Conservation (phyloP, 2,888 invertebrate genomes). For the Nomada lathburiana region DNA sequence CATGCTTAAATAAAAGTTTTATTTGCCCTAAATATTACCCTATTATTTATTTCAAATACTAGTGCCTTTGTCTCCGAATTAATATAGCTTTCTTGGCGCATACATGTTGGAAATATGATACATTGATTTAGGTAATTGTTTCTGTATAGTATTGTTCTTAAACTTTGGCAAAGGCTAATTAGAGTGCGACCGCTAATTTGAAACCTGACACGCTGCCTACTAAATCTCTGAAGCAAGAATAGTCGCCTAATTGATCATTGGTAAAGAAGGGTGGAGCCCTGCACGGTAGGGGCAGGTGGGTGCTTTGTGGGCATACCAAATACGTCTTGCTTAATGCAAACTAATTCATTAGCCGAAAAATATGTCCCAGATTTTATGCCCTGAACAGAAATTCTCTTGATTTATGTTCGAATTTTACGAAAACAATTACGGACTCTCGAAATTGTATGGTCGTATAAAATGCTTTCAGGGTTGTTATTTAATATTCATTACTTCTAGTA, state of each 20-base stretch:
- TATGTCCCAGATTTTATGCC: not conserved
- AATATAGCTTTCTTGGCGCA: too few relatives aligned
- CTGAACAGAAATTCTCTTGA: not conserved
- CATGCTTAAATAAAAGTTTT: too few relatives aligned
- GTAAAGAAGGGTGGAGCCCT: conserved; percentile 57
- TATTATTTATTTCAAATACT: too few relatives aligned
- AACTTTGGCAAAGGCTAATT: conserved; percentile 55
- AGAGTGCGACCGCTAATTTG: conserved; percentile 47
- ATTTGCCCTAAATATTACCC: too few relatives aligned
- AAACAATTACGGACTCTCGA: too few relatives aligned
- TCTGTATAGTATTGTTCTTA: conserved; percentile 22
- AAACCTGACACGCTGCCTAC: conserved; percentile 24
- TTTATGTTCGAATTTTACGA: not conserved
- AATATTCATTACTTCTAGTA: too few relatives aligned
- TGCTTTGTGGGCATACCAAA: conserved; percentile 52
- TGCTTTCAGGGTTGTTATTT: too few relatives aligned
- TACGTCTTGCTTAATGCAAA: conserved; percentile 57
- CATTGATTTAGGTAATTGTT: conserved; percentile 35
- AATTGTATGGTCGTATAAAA: too few relatives aligned
- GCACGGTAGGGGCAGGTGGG: not conserved
- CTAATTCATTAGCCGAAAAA: conserved; percentile 58
- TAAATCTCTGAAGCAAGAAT: conserved; percentile 54
- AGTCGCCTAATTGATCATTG: conserved; percentile 65
- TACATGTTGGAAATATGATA: not conserved
- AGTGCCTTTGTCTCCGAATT: too few relatives aligned